Base-by-base conservation (phyloP, 1,140 invertebrate genomes). In the Lordiphosa collinella region DNA sequence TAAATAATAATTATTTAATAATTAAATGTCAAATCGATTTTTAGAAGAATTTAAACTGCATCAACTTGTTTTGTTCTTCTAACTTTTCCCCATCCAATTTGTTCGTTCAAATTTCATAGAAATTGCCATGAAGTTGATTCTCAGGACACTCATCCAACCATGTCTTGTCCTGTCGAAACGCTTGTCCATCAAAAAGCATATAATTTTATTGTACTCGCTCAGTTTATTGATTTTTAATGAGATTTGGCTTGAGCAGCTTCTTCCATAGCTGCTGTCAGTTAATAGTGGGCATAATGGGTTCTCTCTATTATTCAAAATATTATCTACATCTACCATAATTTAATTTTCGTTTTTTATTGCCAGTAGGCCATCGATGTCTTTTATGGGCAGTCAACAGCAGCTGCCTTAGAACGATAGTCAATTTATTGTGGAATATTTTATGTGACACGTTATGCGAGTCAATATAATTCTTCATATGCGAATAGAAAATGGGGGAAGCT, bases 341-440 rank as follows among this genome's bases (percentile, higher is more conserved):
- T 13, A 4, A 7, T 13, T 37, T 13, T 13, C n/a, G n/a, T n/a
- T n/a, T n/a, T n/a, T n/a, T n/a, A n/a, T 37, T 37, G 36, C 8
- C 47, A 49, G 56, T 60, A 53, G 65, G 54, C 73, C 72, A 71
- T 59, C 67, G 56, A 34, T 41, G 56, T 35, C 60, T 56, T 82
- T 80, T 82, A 82, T 80, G 78, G 38, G 38, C 16, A 41, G 38
- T 11, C 22, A 13, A 44, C 60, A 57, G 64, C 70, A 70, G 72
- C 68, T 59, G 68, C 51, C 66, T 35, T 49, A 71, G 58, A 78
- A 61, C 61, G 58, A 84, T 76, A 82, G 76, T 84, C 78, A 82
- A 82, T 82, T 82, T 82, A 82, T 82, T 84, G 76, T 82, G 67
- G 67, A 76, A 82, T 82, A 82, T 82, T 82, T 82, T 82, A 82